Percentiles rank a stretch among this genome's conserved stretches.
Conservation (phyloP, 1,140 invertebrate species). For the Apis dorsata region DNA sequence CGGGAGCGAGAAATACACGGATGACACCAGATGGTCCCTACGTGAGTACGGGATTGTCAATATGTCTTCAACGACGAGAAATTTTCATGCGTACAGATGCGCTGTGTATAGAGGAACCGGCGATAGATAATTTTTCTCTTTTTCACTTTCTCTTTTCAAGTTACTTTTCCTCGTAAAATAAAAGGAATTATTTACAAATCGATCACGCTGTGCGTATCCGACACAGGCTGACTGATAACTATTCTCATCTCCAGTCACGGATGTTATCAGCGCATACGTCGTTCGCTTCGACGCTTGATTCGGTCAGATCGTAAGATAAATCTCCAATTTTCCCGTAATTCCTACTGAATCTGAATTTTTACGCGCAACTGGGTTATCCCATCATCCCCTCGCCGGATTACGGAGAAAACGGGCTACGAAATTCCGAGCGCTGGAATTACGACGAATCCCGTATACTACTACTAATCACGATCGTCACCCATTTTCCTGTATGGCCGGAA, state of each 20-base stretch:
- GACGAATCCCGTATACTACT: constrained; percentile 46
- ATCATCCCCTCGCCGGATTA: constrained; percentile 38
- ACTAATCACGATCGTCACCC: no score
- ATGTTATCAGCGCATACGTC: no score
- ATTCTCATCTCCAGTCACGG: no score
- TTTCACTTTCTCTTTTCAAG: no score
- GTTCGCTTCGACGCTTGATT: no score
- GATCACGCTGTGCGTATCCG: no score
- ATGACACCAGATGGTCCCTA: constrained; percentile 62
- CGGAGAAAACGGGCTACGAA: constrained; percentile 45
- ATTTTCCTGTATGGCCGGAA: background rate
- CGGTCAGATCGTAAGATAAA: constrained; percentile 1
- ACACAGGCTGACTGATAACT: no score
- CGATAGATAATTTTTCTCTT: constrained; percentile 17
- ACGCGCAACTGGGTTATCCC: constrained; percentile 49
- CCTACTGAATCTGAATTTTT: constrained; percentile 37
- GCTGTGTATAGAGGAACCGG: constrained; percentile 16
- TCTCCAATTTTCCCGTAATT: constrained; percentile 39
- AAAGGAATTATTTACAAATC: no score
- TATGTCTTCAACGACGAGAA: constrained; percentile 46
- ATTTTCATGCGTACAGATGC: constrained; percentile 20
- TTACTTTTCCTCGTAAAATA: no score
- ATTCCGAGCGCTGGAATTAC: constrained; percentile 54
- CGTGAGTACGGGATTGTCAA: constrained; percentile 41
- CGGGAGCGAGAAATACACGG: constrained; percentile 63